Evolutionary conservation across 2,113 vertebrate genomes (phyloP), one percentile per base, ranked within the genome.

Genomic region (Dunckerocampus dactyliophorus): DNA sequence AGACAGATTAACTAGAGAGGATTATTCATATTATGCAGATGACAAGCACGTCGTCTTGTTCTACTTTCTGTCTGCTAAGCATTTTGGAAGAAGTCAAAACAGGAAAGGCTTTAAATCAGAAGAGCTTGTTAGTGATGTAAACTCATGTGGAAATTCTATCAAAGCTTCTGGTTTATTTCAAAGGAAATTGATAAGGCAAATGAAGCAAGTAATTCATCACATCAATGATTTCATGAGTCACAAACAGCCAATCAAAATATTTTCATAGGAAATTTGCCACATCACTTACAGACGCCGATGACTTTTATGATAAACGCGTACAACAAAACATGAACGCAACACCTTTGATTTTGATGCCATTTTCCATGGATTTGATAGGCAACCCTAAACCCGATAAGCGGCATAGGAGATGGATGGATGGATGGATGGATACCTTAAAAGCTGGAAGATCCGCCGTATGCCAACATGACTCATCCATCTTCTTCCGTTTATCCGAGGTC

Each of bases 121-220:
- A 69, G 70, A 8, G 63, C 62, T 20, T 20, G 62, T 47, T 12
- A 8, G 39, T 55, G 31, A 60, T 47, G 47, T 19, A 45, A 77
- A 69, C 47, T 21, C 2, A 39, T 52, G 69, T 75, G 71, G 72
- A 62, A 82, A 67, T 85, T 79, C 77, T 85, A 88, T 79, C 77
- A 88, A 88, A 85, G 73, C 86, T 85, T 77, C 72, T 86, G 58
- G 80, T 89, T 88, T 88, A 88, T 88, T 88, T 67, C 67, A 87
- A 87, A 89, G 67, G 73, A 85, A 80, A 82, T 72, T 65, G 75
- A 84, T 77, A 75, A 74, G 79, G 84, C 79, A 85, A 88, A 83
- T 82, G 77, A 84, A 84, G 76, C 59, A 70, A 84, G 78, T 67
- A 73, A 72, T 75, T 59, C 62, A 63, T 59, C 76, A 86, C 86